Percentiles rank a stretch among this genome's conserved stretches.
Evolutionary conservation across 2,888 invertebrate genomes (phyloP).

Genomic region (Drosophila barbarae): DNA sequence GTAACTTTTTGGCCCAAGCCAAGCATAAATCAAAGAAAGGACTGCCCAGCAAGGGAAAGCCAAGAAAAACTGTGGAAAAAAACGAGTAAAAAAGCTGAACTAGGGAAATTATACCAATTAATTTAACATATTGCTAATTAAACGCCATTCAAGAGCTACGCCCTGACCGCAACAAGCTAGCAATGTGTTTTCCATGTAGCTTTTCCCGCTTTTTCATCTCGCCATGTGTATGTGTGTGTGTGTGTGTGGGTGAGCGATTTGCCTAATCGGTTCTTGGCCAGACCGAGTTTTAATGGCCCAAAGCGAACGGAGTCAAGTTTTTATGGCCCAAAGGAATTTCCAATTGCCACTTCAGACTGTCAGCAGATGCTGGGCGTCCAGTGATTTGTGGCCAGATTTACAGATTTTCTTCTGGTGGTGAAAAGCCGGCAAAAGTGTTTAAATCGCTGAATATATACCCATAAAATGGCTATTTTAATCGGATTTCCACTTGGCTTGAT

Average conservation of each 20-base stretch:
- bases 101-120: slow-evolving; percentile 56
- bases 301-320: slow-evolving; percentile 17
- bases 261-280: slow-evolving; percentile 43
- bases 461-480: slow-evolving; percentile 2
- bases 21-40: slow-evolving; percentile 50
- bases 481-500: not conserved
- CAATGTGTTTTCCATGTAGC: slow-evolving; percentile 8
- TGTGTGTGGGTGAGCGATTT: slow-evolving; percentile 13
- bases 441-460: slow-evolving; percentile 3
- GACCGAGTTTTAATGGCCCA: slow-evolving; percentile 51
- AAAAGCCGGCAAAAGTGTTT: slow-evolving; percentile 3
- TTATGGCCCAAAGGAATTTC: slow-evolving; percentile 51
- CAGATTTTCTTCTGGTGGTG: slow-evolving; percentile 4
- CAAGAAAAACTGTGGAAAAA: too few relatives aligned
- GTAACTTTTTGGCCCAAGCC: not conserved
- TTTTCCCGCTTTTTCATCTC: slow-evolving; percentile 1
- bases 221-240: too few relatives aligned
- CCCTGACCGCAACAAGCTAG: slow-evolving; percentile 17
- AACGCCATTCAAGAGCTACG: slow-evolving; percentile 46
- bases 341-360: slow-evolving; percentile 59
- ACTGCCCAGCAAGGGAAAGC: not conserved
- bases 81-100: slow-evolving; percentile 1
- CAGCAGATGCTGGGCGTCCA: slow-evolving; percentile 40
- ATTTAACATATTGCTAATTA: slow-evolving; percentile 63
- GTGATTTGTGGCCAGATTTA: slow-evolving; percentile 26